Evolutionary conservation across 2,113 vertebrate species (phyloP).

Genomic region (Murina feae): DNA sequence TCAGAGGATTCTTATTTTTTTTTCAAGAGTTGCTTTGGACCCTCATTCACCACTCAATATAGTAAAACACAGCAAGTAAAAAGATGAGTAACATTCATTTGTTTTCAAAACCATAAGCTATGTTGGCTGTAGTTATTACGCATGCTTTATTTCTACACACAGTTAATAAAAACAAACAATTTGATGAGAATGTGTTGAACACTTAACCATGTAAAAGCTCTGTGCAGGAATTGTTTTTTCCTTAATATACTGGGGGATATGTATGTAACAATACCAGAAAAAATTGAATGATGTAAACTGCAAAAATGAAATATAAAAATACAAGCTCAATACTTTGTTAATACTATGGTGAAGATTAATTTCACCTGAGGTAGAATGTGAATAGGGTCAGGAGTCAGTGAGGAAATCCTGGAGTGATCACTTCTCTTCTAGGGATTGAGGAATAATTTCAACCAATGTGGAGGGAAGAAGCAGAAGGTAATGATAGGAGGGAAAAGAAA

Average conservation of each 20-base stretch:
- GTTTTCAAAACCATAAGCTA: slow-evolving; percentile 42
- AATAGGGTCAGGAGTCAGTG: not conserved
- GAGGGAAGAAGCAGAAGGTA: not conserved
- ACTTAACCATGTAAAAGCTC: slow-evolving; percentile 38
- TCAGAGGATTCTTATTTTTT: slow-evolving; percentile 46
- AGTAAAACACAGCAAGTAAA: slow-evolving; percentile 46
- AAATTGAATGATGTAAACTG: not conserved
- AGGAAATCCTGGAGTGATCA: not conserved
- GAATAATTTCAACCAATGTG: slow-evolving; percentile 12
- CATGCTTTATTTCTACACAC: slow-evolving; percentile 51
- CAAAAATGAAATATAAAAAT: slow-evolving; percentile 37
- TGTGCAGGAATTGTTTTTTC: slow-evolving; percentile 6
- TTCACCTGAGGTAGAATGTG: not conserved
- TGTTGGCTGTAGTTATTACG: slow-evolving; percentile 33
- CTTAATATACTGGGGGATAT: not conserved
- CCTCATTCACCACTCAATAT: not conserved
- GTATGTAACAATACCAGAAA: slow-evolving; percentile 5
- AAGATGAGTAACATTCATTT: slow-evolving; percentile 18
- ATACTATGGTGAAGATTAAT: slow-evolving; percentile 1
- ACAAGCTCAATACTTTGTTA: not conserved
- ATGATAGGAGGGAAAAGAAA: not conserved
- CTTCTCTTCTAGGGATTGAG: not conserved
- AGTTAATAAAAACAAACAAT: slow-evolving; percentile 66
- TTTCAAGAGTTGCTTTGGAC: slow-evolving; percentile 46
- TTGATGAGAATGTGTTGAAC: slow-evolving; percentile 3